Base-by-base conservation (phyloP, 1,140 invertebrate genomes). In the Rhyacophila brunnea region DNA sequence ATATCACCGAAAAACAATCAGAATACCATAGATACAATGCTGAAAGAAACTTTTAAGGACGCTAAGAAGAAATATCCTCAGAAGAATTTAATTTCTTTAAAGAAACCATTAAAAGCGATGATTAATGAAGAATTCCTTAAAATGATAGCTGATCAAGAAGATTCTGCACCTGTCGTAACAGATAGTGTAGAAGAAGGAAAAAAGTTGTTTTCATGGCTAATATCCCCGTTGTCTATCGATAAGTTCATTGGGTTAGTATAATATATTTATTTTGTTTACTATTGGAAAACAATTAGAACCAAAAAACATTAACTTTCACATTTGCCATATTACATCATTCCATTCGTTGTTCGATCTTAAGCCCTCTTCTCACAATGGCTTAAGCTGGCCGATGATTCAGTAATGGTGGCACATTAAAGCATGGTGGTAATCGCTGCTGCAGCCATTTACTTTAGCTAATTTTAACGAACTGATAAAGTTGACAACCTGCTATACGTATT, bases 121-220 rank as follows among this genome's bases (percentile, higher is more conserved):
- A 45, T n/a, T n/a, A n/a, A 45, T 15, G 17, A 45, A 18, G 18
- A 45, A 5, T 10, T 10, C 6, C 7, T 15, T 5, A 17, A 15
- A 17, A 45, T 19, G 6, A 17, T 6, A 15, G 3, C 18, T 3
- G 43, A 45, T 45, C n/a, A 10, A 5, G n/a, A n/a, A 23, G 54
- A 57, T 7, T 48, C 23, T 7, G 44, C 47, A 14, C n/a, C 34
- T 4, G 36, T 15, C 0, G 11, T 51, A 7, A 83, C 84, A 9
- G 70, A 84, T 69, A 85, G 83, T 61, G 64, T 73, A n/a, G 69
- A 76, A 56, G 75, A 85, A 65, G 86, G 84, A 7, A 71, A 77
- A 19, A 80, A 81, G 56, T 66, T 87, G 14, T 87, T 92, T 64
- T 74, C 83, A 60, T 90, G 87, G 84, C 66, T 93, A 20, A 81